Evolutionary conservation across 2,797 vertebrate genomes (phyloP).

Genomic region (Triplophysa bombifrons): DNA sequence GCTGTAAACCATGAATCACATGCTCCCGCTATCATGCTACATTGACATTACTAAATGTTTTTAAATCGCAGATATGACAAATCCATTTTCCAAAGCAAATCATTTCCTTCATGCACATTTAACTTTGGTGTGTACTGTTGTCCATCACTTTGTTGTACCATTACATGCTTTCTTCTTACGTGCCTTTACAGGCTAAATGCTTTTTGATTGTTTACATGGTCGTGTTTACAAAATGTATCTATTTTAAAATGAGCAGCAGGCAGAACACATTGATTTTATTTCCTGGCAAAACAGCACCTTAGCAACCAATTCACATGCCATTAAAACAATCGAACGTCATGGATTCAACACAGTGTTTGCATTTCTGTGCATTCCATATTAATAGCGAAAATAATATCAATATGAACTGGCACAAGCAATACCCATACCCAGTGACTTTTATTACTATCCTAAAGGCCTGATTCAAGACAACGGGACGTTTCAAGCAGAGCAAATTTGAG

Average conservation of each 20-base stretch:
- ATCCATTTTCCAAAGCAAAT: slow-evolving; percentile 27
- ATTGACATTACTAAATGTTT: background rate
- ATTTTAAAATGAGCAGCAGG: background rate
- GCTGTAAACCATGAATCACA: slow-evolving; percentile 1
- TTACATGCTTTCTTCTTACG: background rate
- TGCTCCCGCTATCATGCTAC: background rate
- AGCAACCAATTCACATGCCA: background rate
- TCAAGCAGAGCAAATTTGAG: background rate
- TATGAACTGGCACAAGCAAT: background rate
- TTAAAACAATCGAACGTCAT: background rate
- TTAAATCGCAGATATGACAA: slow-evolving; percentile 17
- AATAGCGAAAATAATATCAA: background rate
- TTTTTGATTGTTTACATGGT: slow-evolving; percentile 6
- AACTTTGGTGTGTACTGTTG: background rate
- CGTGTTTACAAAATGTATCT: background rate
- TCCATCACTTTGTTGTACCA: background rate
- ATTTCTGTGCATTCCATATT: background rate
- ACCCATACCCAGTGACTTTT: background rate
- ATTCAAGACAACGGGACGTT: slow-evolving; percentile 14
- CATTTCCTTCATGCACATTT: slow-evolving; percentile 17
- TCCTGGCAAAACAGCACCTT: background rate
- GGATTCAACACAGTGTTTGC: background rate
- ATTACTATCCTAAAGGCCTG: background rate
- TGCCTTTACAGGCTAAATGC: background rate
- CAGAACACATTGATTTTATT: slow-evolving; percentile 1